Base-by-base conservation (phyloP, 2,113 vertebrate species). In the Lutjanus erythropterus region DNA sequence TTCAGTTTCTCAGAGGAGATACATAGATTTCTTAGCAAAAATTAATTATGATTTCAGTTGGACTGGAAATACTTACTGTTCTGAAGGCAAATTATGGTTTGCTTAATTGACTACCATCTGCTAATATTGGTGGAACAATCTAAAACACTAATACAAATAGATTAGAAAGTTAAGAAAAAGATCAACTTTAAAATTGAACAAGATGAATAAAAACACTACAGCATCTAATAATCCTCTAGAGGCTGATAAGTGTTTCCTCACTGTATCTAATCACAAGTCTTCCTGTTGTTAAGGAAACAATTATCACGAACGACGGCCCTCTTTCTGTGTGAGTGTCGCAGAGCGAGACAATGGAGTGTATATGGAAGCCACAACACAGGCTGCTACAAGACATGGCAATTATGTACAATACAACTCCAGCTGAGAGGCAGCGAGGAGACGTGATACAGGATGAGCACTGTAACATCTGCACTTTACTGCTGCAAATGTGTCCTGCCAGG, bases 391-490 rank as follows among this genome's bases (percentile, higher is more conserved):
- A 80, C 23, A 71, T 14, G n/a, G 5, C 31, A 46, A 42, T 58
- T 50, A 65, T 25, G 12, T 44, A 33, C 7, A 42, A 27, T 15
- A 3, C 25, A 66, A 0, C 50, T 52, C 25, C 42, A 58, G 78
- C 55, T 69, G 47, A 56, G 71, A 55, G 35, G 44, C 71, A 37
- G 19, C 7, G 2, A 67, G 9, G 16, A 53, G 27, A 39, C 35
- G 27, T 37, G 15, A 59, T 12, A 1, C 29, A 37, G 23, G 41
- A 50, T 23, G 18, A 55, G 8, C 23, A 44, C 44, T 31, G 2
- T 5, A 60, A 59, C 68, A 78, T 79, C 59, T 79, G 55, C 39
- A 55, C 46, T 15, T 18, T 18, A 14, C 33, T 9, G 50, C 23
- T 58, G 67, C 12, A 21, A 58, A 50, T 10, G 33, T 42, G 19